phyloP scores from a whole-genome alignment of 2,888 invertebrate genomes.

The Selenia dentaria region DNA sequence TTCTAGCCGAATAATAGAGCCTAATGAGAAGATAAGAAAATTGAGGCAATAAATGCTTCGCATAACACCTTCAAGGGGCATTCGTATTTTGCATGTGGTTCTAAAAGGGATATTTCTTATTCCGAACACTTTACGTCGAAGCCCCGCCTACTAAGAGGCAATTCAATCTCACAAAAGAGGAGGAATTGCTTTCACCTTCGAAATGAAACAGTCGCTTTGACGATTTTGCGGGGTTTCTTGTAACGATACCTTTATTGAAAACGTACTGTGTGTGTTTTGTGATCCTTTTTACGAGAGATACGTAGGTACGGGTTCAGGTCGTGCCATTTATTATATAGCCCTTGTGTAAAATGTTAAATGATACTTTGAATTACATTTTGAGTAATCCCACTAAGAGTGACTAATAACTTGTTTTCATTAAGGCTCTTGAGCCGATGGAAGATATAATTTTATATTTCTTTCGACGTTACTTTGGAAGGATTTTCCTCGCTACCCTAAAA shows the following conservation, averaged over 20 bases:
- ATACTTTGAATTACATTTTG: background rate
- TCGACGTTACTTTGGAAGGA: no score
- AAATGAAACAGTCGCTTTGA: conserved; percentile 75
- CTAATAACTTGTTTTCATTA: no score
- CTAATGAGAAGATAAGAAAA: conserved; percentile 5
- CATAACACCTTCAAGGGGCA: conserved; percentile 37
- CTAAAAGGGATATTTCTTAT: conserved; percentile 52
- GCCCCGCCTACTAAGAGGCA: conserved; percentile 68
- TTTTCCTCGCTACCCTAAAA: no score
- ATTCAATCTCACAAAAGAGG: conserved; percentile 71
- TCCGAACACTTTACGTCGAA: conserved; percentile 58
- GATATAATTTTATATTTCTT: no score
- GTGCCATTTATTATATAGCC: conserved; percentile 42
- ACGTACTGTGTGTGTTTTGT: conserved; percentile 58
- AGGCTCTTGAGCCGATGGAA: no score
- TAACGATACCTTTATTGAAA: conserved; percentile 72
- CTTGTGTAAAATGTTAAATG: conserved; percentile 17
- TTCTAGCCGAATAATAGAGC: conserved; percentile 5
- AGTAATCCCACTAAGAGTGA: no score
- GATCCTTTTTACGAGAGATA: conserved; percentile 52
- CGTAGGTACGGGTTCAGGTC: conserved; percentile 40
- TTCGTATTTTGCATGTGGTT: conserved; percentile 38
- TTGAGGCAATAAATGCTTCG: conserved; percentile 25
- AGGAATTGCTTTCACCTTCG: conserved; percentile 71
- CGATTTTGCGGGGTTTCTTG: conserved; percentile 65